Percentiles rank a stretch among this genome's conserved stretches.
These are phyloP conservation scores for Euproctis similis DNA, from an alignment of 2,888 invertebrate genomes.

Conservation along the genomic window DNA sequence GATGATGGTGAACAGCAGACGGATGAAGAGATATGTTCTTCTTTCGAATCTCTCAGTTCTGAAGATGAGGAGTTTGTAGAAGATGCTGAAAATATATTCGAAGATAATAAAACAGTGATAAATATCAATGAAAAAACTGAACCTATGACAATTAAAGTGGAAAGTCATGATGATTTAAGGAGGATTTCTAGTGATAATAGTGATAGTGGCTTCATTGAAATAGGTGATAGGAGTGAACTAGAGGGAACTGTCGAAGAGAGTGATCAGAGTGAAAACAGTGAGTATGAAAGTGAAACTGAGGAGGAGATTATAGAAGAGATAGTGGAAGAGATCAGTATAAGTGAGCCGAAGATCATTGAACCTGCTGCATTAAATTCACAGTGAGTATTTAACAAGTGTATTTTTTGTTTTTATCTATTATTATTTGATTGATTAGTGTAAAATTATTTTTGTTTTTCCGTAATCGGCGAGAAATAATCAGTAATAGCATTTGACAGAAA, in stretches of 20 bases:
- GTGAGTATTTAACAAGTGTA: too few species aligned
- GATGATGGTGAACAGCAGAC: constrained; percentile 71
- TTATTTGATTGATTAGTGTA: too few species aligned
- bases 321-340: constrained; percentile 26
- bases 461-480: too few species aligned
- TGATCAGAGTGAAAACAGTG: constrained; percentile 35
- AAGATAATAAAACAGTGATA: constrained; percentile 52
- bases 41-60: constrained; percentile 62
- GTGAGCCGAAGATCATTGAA: constrained; percentile 10
- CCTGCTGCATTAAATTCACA: too few species aligned
- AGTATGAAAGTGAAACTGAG: constrained; percentile 40
- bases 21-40: constrained; percentile 57
- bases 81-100: constrained; percentile 48
- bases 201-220: constrained; percentile 69
- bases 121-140: constrained; percentile 32
- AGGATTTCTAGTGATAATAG: constrained; percentile 64
- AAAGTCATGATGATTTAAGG: constrained; percentile 40
- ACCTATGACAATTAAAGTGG: constrained; percentile 42
- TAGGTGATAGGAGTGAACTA: constrained; percentile 50
- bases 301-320: constrained; percentile 39
- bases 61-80: constrained; percentile 57
- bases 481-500: too few species aligned
- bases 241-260: constrained; percentile 37
- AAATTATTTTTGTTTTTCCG: too few species aligned
- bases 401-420: constrained; percentile 1